Evolutionary conservation across 2,113 vertebrate species (phyloP).

Genomic region (Bambusicola thoracicus): DNA sequence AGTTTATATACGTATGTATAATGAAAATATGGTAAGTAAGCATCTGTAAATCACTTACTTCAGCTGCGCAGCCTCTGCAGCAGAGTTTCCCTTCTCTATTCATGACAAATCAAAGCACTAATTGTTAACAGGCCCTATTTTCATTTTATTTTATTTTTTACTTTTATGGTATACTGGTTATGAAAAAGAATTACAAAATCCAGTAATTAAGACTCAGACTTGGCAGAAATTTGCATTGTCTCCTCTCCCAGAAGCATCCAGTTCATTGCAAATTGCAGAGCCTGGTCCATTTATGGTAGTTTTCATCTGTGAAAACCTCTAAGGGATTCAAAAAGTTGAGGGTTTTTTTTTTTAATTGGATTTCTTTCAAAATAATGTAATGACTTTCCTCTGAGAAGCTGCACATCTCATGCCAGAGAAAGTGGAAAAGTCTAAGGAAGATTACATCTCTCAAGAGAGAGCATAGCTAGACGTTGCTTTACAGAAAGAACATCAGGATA

Average conservation of each 20-base stretch:
- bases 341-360: background rate
- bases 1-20: background rate
- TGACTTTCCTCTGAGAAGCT: constrained; percentile 10
- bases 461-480: background rate
- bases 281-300: constrained; percentile 40
- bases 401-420: background rate
- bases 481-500: background rate
- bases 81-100: background rate
- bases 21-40: background rate
- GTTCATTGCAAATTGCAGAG: background rate
- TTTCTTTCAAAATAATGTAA: constrained; percentile 18
- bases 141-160: background rate
- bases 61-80: background rate
- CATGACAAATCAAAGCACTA: background rate
- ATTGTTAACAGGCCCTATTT: background rate
- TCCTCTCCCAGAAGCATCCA: background rate
- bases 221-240: background rate
- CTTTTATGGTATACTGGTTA: background rate
- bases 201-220: background rate
- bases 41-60: background rate
- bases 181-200: background rate
- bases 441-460: constrained; percentile 1
- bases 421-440: constrained; percentile 17
- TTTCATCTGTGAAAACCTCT: background rate
- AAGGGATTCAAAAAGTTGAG: background rate